These are phyloP conservation scores for Congeria kusceri DNA, from an alignment of 2,888 invertebrate species.

Conservation along the genomic window DNA sequence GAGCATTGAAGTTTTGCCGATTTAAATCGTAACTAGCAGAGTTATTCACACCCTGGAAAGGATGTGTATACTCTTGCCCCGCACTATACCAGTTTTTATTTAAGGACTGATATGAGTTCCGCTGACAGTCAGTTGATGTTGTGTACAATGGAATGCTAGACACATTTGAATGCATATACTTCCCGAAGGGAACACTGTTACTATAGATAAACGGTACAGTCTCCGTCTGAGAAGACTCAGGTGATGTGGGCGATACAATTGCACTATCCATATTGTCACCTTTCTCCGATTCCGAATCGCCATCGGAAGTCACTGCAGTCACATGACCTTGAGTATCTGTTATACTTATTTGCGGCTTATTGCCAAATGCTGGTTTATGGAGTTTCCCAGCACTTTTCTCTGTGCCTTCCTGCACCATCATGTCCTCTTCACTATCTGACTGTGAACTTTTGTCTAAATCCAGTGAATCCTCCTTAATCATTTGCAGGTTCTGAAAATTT, in stretches of 20 bases:
- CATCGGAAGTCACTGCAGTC: slow-evolving; percentile 77
- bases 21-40: slow-evolving; percentile 37
- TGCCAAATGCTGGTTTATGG: slow-evolving; percentile 69
- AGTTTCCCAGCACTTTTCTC: slow-evolving; percentile 18
- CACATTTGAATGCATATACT: slow-evolving; percentile 72
- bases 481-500: slow-evolving; percentile 84
- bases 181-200: slow-evolving; percentile 48
- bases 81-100: slow-evolving; percentile 60
- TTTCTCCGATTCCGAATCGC: slow-evolving; percentile 66
- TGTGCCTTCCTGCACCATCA: slow-evolving; percentile 62
- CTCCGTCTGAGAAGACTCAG: slow-evolving; percentile 22
- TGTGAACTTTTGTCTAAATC: slow-evolving; percentile 63
- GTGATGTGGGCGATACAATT: slow-evolving; percentile 44
- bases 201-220: slow-evolving; percentile 49
- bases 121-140: slow-evolving; percentile 31
- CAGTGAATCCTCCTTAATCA: slow-evolving; percentile 84
- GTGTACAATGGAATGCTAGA: slow-evolving; percentile 70
- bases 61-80: slow-evolving; percentile 51
- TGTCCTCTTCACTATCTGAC: slow-evolving; percentile 67
- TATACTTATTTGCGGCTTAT: slow-evolving; percentile 94
- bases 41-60: slow-evolving; percentile 52
- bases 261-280: slow-evolving; percentile 53
- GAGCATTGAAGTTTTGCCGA: slow-evolving; percentile 37
- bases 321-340: slow-evolving; percentile 93
- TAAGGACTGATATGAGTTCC: slow-evolving; percentile 46